phyloP scores from a whole-genome alignment of 2,113 vertebrate genomes.

The Diadophis punctatus region DNA sequence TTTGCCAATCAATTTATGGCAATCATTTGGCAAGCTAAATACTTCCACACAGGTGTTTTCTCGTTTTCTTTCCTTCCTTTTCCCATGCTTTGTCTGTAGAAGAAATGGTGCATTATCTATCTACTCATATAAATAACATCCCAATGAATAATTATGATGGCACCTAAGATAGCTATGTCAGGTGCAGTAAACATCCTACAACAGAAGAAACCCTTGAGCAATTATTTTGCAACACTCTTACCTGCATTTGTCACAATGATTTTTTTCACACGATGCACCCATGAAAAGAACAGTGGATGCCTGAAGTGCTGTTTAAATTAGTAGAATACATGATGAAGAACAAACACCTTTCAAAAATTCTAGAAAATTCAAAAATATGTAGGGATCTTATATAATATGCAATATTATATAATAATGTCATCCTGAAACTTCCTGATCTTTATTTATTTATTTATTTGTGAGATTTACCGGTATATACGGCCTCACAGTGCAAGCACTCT shows the following conservation, averaged over 20 bases:
- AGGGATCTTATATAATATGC: not conserved
- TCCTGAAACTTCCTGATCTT: not conserved
- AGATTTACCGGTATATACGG: too few relatives aligned
- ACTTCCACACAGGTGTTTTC: not conserved
- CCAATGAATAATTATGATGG: conserved; percentile 54
- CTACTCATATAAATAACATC: conserved; percentile 42
- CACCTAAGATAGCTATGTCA: conserved; percentile 53
- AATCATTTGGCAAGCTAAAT: conserved; percentile 4
- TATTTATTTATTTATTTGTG: too few relatives aligned
- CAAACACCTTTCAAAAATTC: conserved; percentile 37
- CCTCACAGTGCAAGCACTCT: too few relatives aligned
- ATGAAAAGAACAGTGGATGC: conserved; percentile 42
- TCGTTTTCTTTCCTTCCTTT: not conserved
- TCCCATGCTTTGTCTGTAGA: conserved; percentile 26
- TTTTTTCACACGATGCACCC: conserved; percentile 37
- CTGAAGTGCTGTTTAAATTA: conserved; percentile 44
- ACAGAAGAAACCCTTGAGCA: conserved; percentile 63
- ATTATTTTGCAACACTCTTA: conserved; percentile 57
- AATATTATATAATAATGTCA: not conserved
- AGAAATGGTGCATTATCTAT: conserved; percentile 22
- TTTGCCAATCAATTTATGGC: conserved; percentile 2
- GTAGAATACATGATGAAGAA: conserved; percentile 44
- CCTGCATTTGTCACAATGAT: conserved; percentile 62
- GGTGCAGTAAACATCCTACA: conserved; percentile 62
- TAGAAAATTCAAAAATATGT: conserved; percentile 27